Base-by-base conservation (phyloP, 2,888 invertebrate genomes). In the Dryococelus australis region DNA sequence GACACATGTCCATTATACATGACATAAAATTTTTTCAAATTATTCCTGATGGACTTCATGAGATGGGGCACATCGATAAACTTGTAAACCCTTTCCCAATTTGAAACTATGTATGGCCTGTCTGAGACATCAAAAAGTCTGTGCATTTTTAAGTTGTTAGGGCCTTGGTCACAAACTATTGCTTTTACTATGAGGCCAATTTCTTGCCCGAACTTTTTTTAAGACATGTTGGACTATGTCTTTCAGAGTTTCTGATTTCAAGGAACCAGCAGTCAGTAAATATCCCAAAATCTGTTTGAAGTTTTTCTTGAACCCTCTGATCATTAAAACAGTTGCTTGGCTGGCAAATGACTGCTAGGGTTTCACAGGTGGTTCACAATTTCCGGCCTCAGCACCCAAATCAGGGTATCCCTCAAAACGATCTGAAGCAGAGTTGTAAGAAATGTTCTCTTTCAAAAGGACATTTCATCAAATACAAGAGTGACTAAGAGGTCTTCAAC, bases 31-130 rank as follows among this genome's bases (percentile, higher is more conserved):
- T 86, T 86, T 80, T 86, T 87, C 3, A 87, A 80, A 47, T 87
- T 87, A 27, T 87, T 87, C 27, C 87, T 65, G 4, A 87, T 51
- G 5, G 85, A 87, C 79, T 87, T 85, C 28, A 87, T 9, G 12
- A 87, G 87, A 80, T 87, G 87, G n/a, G 87, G 80, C 5, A 6
- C 65, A 65, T 65, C 65, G 24, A 65, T 12, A 13, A 81, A 24
- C 20, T 78, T 85, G 28, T 85, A 80, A 28, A 85, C 43, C 26
- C 16, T 20, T 16, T 65, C 65, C 16, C 65, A 8, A 65, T 65
- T 65, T 65, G 65, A 65, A 5, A 6, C 24, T 20, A 65, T 65
- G 65, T 20, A 65, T 20, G 65, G 65, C 20, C 16, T 65, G 16
- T 65, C 5, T 24, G 65, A 20, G 13, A 65, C 65, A 65, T 20